phyloP scores from a whole-genome alignment of 2,888 invertebrate genomes.

The Diabrotica balteata region DNA sequence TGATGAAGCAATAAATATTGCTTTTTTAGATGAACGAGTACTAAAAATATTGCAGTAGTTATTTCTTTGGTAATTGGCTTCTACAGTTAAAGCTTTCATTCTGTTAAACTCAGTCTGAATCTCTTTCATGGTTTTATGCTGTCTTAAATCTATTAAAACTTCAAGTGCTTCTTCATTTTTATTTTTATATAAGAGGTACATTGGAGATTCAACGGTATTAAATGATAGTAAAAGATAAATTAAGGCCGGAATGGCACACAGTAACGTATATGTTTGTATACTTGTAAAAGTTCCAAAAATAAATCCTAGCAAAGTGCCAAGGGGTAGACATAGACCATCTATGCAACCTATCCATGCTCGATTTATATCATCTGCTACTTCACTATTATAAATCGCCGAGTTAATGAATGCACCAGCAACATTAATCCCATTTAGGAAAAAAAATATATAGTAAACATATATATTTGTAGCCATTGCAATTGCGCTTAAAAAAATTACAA shows the following conservation, averaged over 20 bases:
- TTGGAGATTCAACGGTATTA: conserved; percentile 6
- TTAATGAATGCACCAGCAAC: not conserved
- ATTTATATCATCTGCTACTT: conserved; percentile 10
- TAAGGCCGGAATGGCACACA: not conserved
- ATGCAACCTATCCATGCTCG: conserved; percentile 1
- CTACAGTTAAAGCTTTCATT: not conserved
- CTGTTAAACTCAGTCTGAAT: not conserved
- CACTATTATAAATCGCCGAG: not conserved
- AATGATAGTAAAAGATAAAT: not conserved
- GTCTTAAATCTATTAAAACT: not conserved
- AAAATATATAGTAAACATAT: conserved; percentile 7
- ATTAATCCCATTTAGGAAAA: not conserved
- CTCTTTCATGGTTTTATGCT: not conserved
- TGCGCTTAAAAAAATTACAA: not conserved
- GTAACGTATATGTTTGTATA: not conserved
- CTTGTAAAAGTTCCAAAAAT: conserved; percentile 4
- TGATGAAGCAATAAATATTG: not conserved
- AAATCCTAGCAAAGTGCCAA: not conserved
- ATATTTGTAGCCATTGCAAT: not conserved
- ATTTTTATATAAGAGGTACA: not conserved
- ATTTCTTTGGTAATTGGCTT: not conserved
- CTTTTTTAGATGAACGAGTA: not conserved
- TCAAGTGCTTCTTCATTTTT: not conserved
- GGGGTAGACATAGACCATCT: not conserved
- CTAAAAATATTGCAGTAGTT: not conserved